Conservation (phyloP, 2,888 invertebrate genomes). For the Alentia gelatinosa region DNA sequence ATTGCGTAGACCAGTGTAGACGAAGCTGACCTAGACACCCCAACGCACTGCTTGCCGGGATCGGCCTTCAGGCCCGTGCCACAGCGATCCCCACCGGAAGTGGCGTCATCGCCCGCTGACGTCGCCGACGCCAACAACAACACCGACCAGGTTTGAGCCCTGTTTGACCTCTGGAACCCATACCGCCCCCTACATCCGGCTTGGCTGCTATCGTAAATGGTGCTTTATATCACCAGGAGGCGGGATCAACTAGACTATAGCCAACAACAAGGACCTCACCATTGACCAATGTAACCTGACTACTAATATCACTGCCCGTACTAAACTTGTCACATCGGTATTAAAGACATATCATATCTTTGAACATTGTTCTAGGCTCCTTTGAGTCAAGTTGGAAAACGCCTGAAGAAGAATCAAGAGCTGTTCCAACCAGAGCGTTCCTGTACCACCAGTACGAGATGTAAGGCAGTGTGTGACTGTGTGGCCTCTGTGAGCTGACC, state of each 20-base stretch:
- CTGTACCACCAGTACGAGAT: not conserved
- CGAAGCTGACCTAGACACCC: not conserved
- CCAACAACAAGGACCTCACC: too few relatives aligned
- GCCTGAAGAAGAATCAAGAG: not conserved
- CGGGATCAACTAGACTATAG: too few relatives aligned
- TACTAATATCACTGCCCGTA: too few relatives aligned
- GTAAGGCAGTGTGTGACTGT: not conserved
- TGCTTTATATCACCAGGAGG: not conserved
- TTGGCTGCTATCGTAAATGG: too few relatives aligned
- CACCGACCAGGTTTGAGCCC: slow-evolving; percentile 19
- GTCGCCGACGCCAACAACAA: not conserved
- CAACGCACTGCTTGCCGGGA: not conserved
- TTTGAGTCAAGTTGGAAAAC: not conserved
- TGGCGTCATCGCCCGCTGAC: not conserved
- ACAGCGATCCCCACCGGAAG: not conserved
- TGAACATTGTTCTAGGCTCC: not conserved
- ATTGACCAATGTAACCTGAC: too few relatives aligned
- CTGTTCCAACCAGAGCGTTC: not conserved
- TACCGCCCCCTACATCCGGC: too few relatives aligned
- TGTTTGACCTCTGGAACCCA: not conserved
- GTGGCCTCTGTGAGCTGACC: not conserved
- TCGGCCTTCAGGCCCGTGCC: not conserved
- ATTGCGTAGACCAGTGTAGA: slow-evolving; percentile 2
- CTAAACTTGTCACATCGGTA: too few relatives aligned
- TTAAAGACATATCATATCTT: not conserved